Conservation (phyloP, 2,797 vertebrate species). For the Orientallactaga sibirica region DNA sequence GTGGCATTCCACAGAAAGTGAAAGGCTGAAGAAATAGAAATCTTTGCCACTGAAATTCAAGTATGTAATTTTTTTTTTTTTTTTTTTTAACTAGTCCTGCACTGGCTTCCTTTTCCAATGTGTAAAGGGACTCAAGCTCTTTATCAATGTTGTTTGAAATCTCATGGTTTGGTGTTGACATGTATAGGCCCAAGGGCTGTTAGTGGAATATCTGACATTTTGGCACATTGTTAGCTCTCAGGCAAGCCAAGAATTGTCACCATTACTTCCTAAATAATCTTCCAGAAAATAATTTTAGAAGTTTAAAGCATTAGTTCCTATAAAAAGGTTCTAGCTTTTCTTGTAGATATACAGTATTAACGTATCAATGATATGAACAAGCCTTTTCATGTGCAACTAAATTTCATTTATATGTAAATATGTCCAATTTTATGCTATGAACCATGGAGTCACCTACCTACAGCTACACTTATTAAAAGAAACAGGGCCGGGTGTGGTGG, state of each 20-base stretch:
- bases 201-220: slow-evolving; percentile 48
- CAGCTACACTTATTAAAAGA: not conserved
- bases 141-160: slow-evolving; percentile 34
- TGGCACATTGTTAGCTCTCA: slow-evolving; percentile 23
- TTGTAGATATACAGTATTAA: not conserved
- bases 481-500: not conserved
- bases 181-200: not conserved
- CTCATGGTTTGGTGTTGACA: not conserved
- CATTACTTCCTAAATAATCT: slow-evolving; percentile 39
- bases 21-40: slow-evolving; percentile 14
- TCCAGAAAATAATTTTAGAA: slow-evolving; percentile 36
- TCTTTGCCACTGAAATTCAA: slow-evolving; percentile 33
- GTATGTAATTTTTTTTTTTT: slow-evolving; percentile 27
- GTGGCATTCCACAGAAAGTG: slow-evolving; percentile 10
- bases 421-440: not conserved
- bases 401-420: slow-evolving; percentile 38
- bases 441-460: not conserved
- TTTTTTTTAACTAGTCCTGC: not conserved
- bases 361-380: slow-evolving; percentile 33
- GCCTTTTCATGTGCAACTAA: not conserved
- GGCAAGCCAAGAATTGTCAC: not conserved
- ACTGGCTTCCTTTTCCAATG: slow-evolving; percentile 13
- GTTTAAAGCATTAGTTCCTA: slow-evolving; percentile 8
- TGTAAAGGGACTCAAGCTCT: slow-evolving; percentile 5
- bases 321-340: slow-evolving; percentile 16